A percentile compares a stretch with the other conserved stretches of the same genome.
Evolutionary conservation across 1,140 invertebrate species (phyloP).

Genomic region (Drosophila nasuta): DNA sequence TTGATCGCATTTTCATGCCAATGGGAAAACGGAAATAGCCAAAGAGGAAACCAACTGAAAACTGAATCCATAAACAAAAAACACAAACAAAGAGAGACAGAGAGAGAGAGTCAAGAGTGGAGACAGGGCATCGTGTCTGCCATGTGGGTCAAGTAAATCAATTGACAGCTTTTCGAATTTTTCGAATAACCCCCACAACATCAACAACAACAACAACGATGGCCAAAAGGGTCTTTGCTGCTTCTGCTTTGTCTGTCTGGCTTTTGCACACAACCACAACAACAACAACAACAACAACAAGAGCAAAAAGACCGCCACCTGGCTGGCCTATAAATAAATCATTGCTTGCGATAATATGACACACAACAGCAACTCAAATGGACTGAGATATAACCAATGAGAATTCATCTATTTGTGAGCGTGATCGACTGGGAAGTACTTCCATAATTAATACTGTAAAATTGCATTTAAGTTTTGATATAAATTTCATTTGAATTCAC

Average conservation of each 20-base stretch:
- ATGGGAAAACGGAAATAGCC: conserved; percentile 39
- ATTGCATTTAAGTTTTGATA: too few species aligned
- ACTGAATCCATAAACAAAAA: conserved; percentile 5
- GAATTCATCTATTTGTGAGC: background rate
- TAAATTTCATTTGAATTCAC: too few species aligned
- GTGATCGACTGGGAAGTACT: background rate
- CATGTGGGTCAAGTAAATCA: conserved; percentile 78
- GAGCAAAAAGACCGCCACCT: conserved; percentile 47
- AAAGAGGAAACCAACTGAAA: conserved; percentile 14
- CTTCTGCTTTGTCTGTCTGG: conserved; percentile 15
- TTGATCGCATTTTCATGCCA: conserved; percentile 65
- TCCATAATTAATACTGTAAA: too few species aligned
- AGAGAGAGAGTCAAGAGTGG: background rate
- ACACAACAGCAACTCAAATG: conserved; percentile 4
- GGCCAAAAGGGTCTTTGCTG: conserved; percentile 16
- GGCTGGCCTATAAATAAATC: conserved; percentile 74
- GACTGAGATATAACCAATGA: background rate
- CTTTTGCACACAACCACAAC: background rate
- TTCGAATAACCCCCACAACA: conserved; percentile 3
- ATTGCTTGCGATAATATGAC: conserved; percentile 65
- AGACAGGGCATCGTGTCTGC: background rate
- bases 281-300: background rate
- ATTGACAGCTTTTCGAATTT: conserved; percentile 71
- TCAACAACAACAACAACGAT: background rate
- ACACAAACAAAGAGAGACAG: background rate